phyloP scores from a whole-genome alignment of 2,888 invertebrate genomes.

The Drosophila limbata region DNA sequence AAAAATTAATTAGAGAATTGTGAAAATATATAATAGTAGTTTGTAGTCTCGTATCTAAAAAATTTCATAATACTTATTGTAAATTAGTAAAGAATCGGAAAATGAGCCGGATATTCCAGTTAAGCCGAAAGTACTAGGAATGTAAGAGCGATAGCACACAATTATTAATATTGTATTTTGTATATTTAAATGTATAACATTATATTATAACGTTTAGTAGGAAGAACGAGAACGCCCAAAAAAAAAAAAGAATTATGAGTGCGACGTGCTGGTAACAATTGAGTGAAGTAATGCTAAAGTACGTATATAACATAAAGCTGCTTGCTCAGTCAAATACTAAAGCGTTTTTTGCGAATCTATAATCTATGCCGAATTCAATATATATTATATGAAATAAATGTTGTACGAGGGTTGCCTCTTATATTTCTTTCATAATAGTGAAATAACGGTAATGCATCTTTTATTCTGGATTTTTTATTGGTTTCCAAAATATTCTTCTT shows the following conservation, averaged over 20 bases:
- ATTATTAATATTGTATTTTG: constrained; percentile 59
- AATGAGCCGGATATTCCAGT: constrained; percentile 55
- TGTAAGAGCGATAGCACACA: constrained; percentile 54
- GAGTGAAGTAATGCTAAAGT: constrained; percentile 31
- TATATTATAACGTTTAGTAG: constrained; percentile 52
- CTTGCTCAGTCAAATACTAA: constrained; percentile 52
- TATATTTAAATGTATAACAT: constrained; percentile 75
- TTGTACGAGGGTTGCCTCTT: constrained; percentile 46
- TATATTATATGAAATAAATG: constrained; percentile 73
- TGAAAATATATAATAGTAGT: constrained; percentile 57
- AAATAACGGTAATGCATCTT: too few relatives aligned
- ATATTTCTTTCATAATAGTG: too few relatives aligned
- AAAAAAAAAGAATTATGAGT: constrained; percentile 8
- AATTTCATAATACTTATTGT: constrained; percentile 59
- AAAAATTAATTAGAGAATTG: constrained; percentile 61
- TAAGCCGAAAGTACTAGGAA: constrained; percentile 40
- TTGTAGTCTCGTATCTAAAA: constrained; percentile 58
- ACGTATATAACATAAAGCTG: constrained; percentile 38
- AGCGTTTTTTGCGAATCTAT: constrained; percentile 68
- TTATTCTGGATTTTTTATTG: too few relatives aligned
- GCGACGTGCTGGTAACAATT: constrained; percentile 29
- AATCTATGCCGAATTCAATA: constrained; percentile 69
- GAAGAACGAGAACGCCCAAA: constrained; percentile 28
- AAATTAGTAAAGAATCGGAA: constrained; percentile 47
- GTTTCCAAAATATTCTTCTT: too few relatives aligned